Base-by-base conservation (phyloP, 2,797 vertebrate genomes). In the Glossophaga mutica region DNA sequence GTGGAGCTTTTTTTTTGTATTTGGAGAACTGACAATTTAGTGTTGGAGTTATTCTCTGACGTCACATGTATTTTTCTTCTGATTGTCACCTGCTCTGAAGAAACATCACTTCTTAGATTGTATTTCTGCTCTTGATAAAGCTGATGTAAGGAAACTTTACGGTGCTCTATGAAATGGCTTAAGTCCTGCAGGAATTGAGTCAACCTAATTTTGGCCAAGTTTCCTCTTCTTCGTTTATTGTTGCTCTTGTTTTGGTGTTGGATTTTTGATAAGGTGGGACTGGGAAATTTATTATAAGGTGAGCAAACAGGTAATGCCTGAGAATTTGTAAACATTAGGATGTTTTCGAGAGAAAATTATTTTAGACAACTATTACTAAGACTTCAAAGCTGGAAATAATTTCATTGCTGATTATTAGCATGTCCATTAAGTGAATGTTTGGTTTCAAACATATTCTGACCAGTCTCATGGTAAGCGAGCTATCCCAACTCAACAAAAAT, bases 381-480 rank as follows among this genome's bases (percentile, higher is more conserved):
- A 74, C 29, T 91, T 76, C 73, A 87, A 96, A 88, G 79, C 68
- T 70, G 65, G n/a, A 76, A 59, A 48, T 86, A 85, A 79, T 90
- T 96, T 85, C 73, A 87, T 90, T 94, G 62, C 62, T 94, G 22
- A 52, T 83, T 52, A 89, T 70, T 87, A 48, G 48, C 59, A 88
- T 34, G 16, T 77, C 14, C n/a, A 46, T 42, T 78, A 87, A 88
- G 39, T 39, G 68, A 89, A 90, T 84, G 71, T 90, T 70, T 79
- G 90, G 37, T 67, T 84, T 95, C 70, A 81, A 93, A 95, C 37
- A 62, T 78, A 81, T n/a, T 86, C 55, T 62, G 82, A 85, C 48
- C 39, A 79, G 15, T 44, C 84, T 91, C 39, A 76, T 87, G 73
- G 29, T 81, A 90, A 95, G 85, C 24, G 73, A 88, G 32, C 42